Base-by-base conservation (phyloP, 2,797 vertebrate species). In the Champsocephalus gunnari region DNA sequence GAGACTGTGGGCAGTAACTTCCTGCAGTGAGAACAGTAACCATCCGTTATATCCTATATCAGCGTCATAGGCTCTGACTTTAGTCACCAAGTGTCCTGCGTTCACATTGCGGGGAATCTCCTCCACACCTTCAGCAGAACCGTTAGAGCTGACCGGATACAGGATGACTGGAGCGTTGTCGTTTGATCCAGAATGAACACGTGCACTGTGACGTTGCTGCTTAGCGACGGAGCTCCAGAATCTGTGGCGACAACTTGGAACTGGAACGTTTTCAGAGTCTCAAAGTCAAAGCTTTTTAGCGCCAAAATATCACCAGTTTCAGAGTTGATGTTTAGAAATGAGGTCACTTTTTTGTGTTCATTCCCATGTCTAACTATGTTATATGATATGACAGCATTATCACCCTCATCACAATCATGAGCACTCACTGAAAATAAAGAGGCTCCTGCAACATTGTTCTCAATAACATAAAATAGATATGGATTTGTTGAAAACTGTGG, bases 261-360 rank as follows among this genome's bases (percentile, higher is more conserved):
- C 34, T 8, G 34, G 34, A 38, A 38, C 34, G 7, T 38, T 38
- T 93, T 94, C 16, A 95, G n/a, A 9, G 87, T 93, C 67, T 96
- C 96, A 4, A 95, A 96, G 67, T 96, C 95, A 0, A 96, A 95
- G 51, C 94, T 96, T 74, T 94, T 95, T 13, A 96, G 82, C 0
- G 93, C 95, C 0, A 94, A 85, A 77, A 97, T 93, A 2, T 94
- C 88, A 0, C 96, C 96, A 0, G 87, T 97, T 83, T 96, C 95
- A 0, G 94, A 86, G 60, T 94, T 92, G 0, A 94, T 87, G 11
- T 83, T 93, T 0, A 94, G 57, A 66, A 88, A 94, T 6, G 89
- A 90, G 17, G 71, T 70, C 0, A 85, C 17, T 69, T 62, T 78
- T 21, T 81, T 87, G 8, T 89, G 76, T 16, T 82, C 77, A 3